These are phyloP conservation scores for Poecilus cupreus DNA, from an alignment of 2,888 invertebrate genomes.

Conservation along the genomic window DNA sequence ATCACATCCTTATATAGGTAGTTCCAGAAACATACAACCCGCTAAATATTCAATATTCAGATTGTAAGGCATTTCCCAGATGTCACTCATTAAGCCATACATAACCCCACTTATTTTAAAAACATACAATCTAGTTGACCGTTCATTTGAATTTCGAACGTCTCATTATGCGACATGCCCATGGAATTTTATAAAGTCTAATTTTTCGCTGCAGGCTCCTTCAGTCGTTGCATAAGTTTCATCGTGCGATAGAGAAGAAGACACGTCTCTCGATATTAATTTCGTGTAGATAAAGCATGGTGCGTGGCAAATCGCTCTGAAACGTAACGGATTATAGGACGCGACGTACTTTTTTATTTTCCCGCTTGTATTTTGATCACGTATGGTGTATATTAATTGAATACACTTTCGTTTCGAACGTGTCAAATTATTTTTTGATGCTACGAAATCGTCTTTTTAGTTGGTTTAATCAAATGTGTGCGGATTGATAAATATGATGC, in stretches of 20 bases:
- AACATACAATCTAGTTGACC: neutral
- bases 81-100: slow-evolving; percentile 30
- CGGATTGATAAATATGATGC: neutral
- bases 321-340: slow-evolving; percentile 52
- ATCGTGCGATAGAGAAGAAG: slow-evolving; percentile 15
- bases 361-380: slow-evolving; percentile 54
- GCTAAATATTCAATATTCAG: slow-evolving; percentile 27
- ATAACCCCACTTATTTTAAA: slow-evolving; percentile 5
- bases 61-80: slow-evolving; percentile 4
- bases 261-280: slow-evolving; percentile 50
- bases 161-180: slow-evolving; percentile 19
- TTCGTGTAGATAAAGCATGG: slow-evolving; percentile 50
- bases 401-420: slow-evolving; percentile 42
- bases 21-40: neutral
- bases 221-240: neutral
- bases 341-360: slow-evolving; percentile 34
- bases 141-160: slow-evolving; percentile 43
- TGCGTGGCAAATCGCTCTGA: slow-evolving; percentile 54
- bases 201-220: slow-evolving; percentile 36
- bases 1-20: slow-evolving; percentile 12
- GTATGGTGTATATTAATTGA: slow-evolving; percentile 57
- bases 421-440: slow-evolving; percentile 48
- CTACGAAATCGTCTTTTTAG: neutral
- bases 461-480: neutral
- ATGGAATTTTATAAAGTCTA: slow-evolving; percentile 33